These are phyloP conservation scores for Lophochroa leadbeateri DNA, from an alignment of 2,113 vertebrate species.

Conservation along the genomic window DNA sequence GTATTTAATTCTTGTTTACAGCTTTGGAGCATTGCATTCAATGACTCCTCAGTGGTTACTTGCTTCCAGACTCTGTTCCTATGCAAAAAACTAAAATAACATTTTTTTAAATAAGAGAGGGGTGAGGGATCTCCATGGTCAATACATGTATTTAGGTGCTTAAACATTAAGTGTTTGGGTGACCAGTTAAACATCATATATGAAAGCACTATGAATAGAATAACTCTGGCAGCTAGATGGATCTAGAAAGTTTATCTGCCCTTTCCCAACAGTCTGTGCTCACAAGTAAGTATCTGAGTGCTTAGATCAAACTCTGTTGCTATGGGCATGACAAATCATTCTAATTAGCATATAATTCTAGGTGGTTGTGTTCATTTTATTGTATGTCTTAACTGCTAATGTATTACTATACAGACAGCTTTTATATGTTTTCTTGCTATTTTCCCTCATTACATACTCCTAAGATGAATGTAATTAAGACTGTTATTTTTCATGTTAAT, in stretches of 20 bases:
- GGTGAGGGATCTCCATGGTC: background rate
- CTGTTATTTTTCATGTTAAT: slow-evolving; percentile 56
- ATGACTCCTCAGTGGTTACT: background rate
- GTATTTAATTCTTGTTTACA: background rate
- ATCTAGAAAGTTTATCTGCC: background rate
- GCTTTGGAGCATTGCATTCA: background rate
- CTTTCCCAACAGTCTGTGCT: background rate
- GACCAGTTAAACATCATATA: background rate
- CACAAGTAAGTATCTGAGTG: background rate
- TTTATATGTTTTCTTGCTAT: slow-evolving; percentile 60
- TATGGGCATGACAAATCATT: slow-evolving; percentile 20
- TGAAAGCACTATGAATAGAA: background rate
- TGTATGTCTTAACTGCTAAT: slow-evolving; percentile 53
- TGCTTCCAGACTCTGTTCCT: background rate
- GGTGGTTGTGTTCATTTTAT: slow-evolving; percentile 50
- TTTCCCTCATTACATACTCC: slow-evolving; percentile 53
- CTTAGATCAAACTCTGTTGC: slow-evolving; percentile 26
- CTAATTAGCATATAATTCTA: slow-evolving; percentile 61
- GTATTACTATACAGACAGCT: background rate
- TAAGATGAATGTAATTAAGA: slow-evolving; percentile 51
- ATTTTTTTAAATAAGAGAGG: background rate
- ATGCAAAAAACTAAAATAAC: background rate
- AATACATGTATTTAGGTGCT: background rate
- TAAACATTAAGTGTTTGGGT: background rate
- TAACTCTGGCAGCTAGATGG: background rate